Base-by-base conservation (phyloP, 2,113 vertebrate species). In the Scatophagus argus region DNA sequence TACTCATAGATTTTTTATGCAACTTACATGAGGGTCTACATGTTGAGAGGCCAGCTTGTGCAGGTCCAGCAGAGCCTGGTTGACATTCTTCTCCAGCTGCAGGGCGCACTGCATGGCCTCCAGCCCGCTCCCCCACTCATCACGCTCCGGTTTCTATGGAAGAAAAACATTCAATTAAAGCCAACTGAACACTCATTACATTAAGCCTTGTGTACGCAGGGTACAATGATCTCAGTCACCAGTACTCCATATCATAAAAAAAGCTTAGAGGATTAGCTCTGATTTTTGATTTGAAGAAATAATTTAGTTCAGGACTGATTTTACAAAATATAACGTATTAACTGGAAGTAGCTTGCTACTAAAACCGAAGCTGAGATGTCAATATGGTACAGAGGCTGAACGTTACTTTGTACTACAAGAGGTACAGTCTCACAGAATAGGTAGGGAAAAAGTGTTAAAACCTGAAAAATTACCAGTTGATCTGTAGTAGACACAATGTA, bases 31-130 rank as follows among this genome's bases (percentile, higher is more conserved):
- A 6, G 95, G 94, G 70, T 97, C 96, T 0, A 0, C 49, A 2
- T 95, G 93, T 0, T 94, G 84, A 17, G 92, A 47, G 0, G 94
- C 93, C 55, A 96, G 59, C 13, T 89, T 93, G 88, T 97, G 96
- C 60, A 97, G 90, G 8, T 96, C 95, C 83, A 97, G 90, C 68
- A 97, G 93, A 41, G 95, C 92, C 90, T 96, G 92, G 89, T 97
- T 97, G 66, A 97, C 94, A 0, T 71, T 94, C 82, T 95, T 96
- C 92, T 97, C 96, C 90, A 97, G 89, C 86, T 95, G 86, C 87
- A 96, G 90, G 41, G 96, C 95, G 0, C 81, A 85, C 76, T 96
- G 92, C 95, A 96, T 93, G 21, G 96, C 96, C 36, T 95, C 94
- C 55, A 96, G 89, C 0, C 94, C 95, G 4, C 83, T 95, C 0